Percentiles rank a stretch among this genome's conserved stretches.
Conservation (phyloP, 2,888 invertebrate genomes). For the Blera fallax region DNA sequence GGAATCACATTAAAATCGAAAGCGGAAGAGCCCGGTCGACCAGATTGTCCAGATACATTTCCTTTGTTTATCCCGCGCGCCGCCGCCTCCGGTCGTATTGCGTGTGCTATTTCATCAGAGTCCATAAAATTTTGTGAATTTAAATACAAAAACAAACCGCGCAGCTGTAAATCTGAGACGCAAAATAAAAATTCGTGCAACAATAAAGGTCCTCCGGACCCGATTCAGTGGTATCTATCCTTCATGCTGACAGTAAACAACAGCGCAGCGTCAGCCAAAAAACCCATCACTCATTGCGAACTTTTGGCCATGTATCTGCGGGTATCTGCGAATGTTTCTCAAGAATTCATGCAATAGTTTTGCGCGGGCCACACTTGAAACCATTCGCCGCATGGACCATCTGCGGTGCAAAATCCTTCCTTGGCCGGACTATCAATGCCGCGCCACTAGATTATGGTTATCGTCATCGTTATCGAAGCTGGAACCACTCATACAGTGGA, state of each 20-base stretch:
- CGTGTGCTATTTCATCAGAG: background rate
- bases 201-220: conserved; percentile 22
- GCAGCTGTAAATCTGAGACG: background rate
- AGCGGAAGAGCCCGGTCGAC: conserved; percentile 15
- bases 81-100: too few species aligned
- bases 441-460: background rate
- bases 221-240: background rate
- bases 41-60: conserved; percentile 7
- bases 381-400: conserved; percentile 1
- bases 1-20: background rate
- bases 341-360: background rate
- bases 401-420: conserved; percentile 25
- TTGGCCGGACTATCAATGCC: conserved; percentile 2
- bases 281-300: conserved; percentile 12
- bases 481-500: background rate
- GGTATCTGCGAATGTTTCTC: background rate
- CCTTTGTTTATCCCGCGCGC: background rate
- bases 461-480: background rate
- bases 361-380: background rate
- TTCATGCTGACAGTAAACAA: background rate
- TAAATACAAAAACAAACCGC: conserved; percentile 22
- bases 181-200: background rate
- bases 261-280: background rate
- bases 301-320: background rate
- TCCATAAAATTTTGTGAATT: conserved; percentile 3